Percentiles rank a stretch among this genome's conserved stretches.
These are phyloP conservation scores for Drosophila sucinea DNA, from an alignment of 1,140 invertebrate species.

Conservation along the genomic window DNA sequence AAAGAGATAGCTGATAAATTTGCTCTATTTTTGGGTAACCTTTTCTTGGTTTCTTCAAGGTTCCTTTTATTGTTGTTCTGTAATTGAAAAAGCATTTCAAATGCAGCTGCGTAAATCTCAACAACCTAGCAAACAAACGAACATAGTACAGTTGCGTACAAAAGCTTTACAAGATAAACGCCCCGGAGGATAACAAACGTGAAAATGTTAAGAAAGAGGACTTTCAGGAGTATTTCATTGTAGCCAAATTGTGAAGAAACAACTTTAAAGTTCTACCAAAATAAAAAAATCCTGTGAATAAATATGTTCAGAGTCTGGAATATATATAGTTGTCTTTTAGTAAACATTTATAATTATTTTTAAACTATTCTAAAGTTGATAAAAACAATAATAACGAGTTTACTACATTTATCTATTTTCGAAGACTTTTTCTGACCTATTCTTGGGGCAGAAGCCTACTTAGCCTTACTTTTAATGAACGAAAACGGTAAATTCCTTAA, in stretches of 20 bases:
- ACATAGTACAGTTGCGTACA: conserved; percentile 57
- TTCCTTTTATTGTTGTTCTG: conserved; percentile 34
- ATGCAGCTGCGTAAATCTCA: conserved; percentile 73
- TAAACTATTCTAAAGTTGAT: too few species aligned
- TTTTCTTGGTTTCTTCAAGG: conserved; percentile 28
- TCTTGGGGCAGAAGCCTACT: too few species aligned
- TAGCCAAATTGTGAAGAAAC: too few species aligned
- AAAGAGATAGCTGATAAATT: conserved; percentile 46
- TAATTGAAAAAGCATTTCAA: conserved; percentile 77
- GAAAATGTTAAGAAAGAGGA: neutral
- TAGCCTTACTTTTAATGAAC: too few species aligned
- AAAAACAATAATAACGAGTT: too few species aligned
- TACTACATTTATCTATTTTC: neutral
- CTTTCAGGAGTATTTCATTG: too few species aligned
- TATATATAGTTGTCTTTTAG: too few species aligned
- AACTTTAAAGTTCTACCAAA: too few species aligned
- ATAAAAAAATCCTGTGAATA: too few species aligned
- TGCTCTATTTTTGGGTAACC: conserved; percentile 62
- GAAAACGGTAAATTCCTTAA: neutral
- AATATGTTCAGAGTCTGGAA: too few species aligned
- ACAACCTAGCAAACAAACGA: neutral
- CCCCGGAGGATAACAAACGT: conserved; percentile 25
- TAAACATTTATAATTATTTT: too few species aligned
- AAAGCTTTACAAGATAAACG: conserved; percentile 33
- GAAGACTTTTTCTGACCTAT: too few species aligned